Conservation (phyloP, 1,140 invertebrate genomes). For the Pristionchus pacificus region DNA sequence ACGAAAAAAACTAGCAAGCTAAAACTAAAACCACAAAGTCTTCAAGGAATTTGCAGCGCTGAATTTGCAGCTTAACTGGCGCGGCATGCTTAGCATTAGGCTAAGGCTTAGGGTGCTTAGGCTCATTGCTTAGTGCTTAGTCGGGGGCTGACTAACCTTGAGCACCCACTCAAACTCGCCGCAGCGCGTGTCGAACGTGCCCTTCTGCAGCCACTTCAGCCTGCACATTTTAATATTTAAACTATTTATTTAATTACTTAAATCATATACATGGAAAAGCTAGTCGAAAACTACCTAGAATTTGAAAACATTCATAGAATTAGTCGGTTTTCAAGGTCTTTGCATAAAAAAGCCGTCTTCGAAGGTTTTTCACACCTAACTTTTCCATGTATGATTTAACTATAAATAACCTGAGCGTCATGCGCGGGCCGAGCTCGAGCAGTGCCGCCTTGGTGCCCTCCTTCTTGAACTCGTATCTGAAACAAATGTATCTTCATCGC, state of each 20-base stretch:
- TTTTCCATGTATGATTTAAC: background rate
- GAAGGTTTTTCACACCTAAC: too few species aligned
- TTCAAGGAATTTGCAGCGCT: background rate
- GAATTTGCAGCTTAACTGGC: too few species aligned
- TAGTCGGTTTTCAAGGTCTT: background rate
- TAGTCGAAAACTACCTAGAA: too few species aligned
- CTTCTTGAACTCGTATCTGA: constrained; percentile 83
- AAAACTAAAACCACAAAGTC: constrained; percentile 1
- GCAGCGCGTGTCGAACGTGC: constrained; percentile 90
- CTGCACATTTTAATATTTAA: too few species aligned
- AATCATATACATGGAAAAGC: too few species aligned
- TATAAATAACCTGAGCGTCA: constrained; percentile 68
- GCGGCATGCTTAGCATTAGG: too few species aligned
- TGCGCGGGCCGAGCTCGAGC: constrained; percentile 88
- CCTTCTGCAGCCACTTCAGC: constrained; percentile 84
- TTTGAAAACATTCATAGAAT: too few species aligned
- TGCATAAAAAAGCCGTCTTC: background rate
- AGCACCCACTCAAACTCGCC: constrained; percentile 96
- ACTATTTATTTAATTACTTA: too few species aligned
- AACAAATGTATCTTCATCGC: constrained; percentile 21
- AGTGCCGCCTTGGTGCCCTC: constrained; percentile 75
- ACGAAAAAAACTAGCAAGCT: constrained; percentile 1
- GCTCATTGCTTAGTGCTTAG: too few species aligned
- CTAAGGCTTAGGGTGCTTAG: too few species aligned
- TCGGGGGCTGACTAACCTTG: constrained; percentile 64